These are phyloP conservation scores for Seriola aureovittata DNA, from an alignment of 2,113 vertebrate species.

Conservation along the genomic window DNA sequence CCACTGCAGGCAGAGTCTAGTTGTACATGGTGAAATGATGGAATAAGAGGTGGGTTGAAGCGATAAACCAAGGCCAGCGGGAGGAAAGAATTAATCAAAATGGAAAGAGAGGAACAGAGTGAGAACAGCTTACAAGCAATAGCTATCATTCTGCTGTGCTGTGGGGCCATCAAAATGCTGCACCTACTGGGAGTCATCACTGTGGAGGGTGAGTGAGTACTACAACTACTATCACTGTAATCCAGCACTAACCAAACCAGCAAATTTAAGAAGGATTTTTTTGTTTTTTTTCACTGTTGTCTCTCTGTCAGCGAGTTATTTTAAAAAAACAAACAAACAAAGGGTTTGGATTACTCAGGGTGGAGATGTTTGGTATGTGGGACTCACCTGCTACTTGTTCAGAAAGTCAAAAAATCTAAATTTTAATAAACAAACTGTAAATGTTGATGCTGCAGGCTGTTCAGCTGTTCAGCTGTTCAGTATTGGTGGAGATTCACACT, in stretches of 20 bases:
- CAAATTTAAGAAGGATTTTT: not conserved
- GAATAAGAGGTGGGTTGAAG: not conserved
- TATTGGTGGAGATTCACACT: not conserved
- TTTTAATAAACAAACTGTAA: not conserved
- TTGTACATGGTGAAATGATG: too few species aligned
- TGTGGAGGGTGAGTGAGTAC: slow-evolving; percentile 89
- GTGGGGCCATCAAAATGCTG: slow-evolving; percentile 91
- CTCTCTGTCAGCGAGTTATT: slow-evolving; percentile 1
- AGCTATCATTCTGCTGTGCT: slow-evolving; percentile 90
- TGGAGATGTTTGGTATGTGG: not conserved
- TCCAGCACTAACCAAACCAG: not conserved
- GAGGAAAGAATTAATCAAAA: slow-evolving; percentile 27
- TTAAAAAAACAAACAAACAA: not conserved
- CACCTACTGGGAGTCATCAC: slow-evolving; percentile 92
- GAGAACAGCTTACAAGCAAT: slow-evolving; percentile 89
- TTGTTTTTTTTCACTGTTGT: not conserved
- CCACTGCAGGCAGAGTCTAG: not conserved
- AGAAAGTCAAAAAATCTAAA: not conserved
- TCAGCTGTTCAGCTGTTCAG: not conserved
- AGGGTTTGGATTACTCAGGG: slow-evolving; percentile 4
- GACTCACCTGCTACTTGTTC: not conserved
- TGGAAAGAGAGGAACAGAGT: slow-evolving; percentile 83
- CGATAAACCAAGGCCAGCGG: not conserved
- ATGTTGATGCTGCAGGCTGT: not conserved
- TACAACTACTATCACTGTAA: not conserved